Evolutionary conservation across 1,140 invertebrate species (phyloP).

Genomic region (Drosophila elegans): DNA sequence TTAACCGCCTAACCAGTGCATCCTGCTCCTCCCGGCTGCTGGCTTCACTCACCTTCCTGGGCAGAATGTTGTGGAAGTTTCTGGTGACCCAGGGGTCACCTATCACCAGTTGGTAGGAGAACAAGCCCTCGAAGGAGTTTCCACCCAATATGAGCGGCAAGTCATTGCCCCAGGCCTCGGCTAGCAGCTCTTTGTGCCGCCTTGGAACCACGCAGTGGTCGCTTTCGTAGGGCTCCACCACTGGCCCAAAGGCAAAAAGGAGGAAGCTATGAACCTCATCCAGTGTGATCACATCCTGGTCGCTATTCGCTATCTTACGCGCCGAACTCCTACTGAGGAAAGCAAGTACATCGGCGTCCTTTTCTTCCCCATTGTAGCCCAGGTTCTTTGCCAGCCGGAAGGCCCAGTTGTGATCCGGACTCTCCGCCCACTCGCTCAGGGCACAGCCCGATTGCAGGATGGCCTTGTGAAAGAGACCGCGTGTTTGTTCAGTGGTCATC

Average conservation of each 20-base stretch:
- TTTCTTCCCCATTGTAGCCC: constrained; percentile 67
- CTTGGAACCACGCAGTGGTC: constrained; percentile 65
- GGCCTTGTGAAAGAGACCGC: constrained; percentile 85
- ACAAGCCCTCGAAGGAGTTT: constrained; percentile 75
- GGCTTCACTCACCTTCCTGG: constrained; percentile 55
- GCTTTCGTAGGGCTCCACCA: constrained; percentile 71
- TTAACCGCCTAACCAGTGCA: constrained; percentile 46
- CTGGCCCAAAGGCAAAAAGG: constrained; percentile 63
- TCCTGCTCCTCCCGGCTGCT: constrained; percentile 42
- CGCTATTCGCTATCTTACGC: constrained; percentile 86
- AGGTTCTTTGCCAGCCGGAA: constrained; percentile 57
- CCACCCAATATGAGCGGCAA: constrained; percentile 85
- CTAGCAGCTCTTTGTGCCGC: constrained; percentile 53
- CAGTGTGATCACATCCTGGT: constrained; percentile 45
- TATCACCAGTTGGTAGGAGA: constrained; percentile 56
- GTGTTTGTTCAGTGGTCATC: constrained; percentile 85
- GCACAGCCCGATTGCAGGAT: constrained; percentile 86
- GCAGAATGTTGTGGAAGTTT: constrained; percentile 62
- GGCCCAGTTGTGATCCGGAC: constrained; percentile 47
- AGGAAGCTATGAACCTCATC: constrained; percentile 56
- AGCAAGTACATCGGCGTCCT: constrained; percentile 58
- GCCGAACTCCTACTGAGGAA: constrained; percentile 47
- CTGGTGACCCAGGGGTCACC: constrained; percentile 45
- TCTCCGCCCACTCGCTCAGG: constrained; percentile 78
- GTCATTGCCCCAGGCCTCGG: constrained; percentile 75